Base-by-base conservation (phyloP, 2,888 invertebrate genomes). In the Orthosia gracilis region DNA sequence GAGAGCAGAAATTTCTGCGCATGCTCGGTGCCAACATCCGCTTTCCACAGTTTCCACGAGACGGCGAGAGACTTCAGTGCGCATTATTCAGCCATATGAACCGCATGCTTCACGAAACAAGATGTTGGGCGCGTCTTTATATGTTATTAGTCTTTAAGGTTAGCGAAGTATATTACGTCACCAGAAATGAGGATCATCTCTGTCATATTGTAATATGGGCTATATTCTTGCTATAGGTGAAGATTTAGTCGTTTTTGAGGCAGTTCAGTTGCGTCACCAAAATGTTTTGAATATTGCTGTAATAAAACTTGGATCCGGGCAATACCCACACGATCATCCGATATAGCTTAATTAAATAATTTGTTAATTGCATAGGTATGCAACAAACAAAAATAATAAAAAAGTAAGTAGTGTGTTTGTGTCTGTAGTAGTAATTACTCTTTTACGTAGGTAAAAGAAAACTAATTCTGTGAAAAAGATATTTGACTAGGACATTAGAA, bases 21-120 rank as follows among this genome's bases (percentile, higher is more conserved):
- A 80, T 73, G 78, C 74, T 31, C 23, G 45, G 61, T 67, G 54
- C 26, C 45, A 21, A 73, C 77, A 76, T 77, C 79, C 79, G 76
- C 78, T 73, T 78, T 80, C 45, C 78, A 75, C 77, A 59, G 47
- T 52, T 72, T 72, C 26, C 73, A 71, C 59, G 49, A 54, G 23
- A 58, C 26, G 57, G 31, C 4, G 31, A 65, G 21, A n/a, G 26
- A 74, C 9, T 15, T 63, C 58, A 78, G 80, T 80, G 52, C 54
- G 57, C 45, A 64, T 49, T 47, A 45, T 18, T 54, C n/a, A 73
- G 23, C 13, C 23, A 5, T 40, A 3, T 0, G 11, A 26, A 58
- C 18, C 40, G 78, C 65, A 67, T 58, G 74, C n/a, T 57, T 57
- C 17, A 47, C 47, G n/a, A 26, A 47, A 62, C n/a, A 52, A 50